Evolutionary conservation across 2,797 vertebrate species (phyloP).

Genomic region (Oryzias sinensis): DNA sequence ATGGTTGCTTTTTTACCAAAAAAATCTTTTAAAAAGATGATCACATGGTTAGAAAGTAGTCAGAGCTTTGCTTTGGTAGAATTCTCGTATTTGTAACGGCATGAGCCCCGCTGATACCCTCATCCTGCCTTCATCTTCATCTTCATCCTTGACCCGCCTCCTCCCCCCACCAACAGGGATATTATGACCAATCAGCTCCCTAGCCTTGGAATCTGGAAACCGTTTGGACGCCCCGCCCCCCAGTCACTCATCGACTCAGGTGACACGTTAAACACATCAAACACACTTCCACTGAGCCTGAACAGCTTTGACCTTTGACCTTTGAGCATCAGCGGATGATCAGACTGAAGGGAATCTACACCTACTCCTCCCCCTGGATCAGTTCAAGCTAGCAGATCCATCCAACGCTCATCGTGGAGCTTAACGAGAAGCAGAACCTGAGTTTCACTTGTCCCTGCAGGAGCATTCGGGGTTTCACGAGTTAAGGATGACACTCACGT

Average conservation of each 20-base stretch:
- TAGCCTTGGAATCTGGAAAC: constrained; percentile 54
- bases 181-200: constrained; percentile 43
- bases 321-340: background rate
- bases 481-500: background rate
- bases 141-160: constrained; percentile 50
- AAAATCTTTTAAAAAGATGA: too few species aligned
- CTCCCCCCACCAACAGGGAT: constrained; percentile 21
- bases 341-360: background rate
- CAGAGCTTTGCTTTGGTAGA: too few species aligned
- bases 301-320: constrained; percentile 47
- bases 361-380: too few species aligned
- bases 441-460: too few species aligned
- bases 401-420: too few species aligned
- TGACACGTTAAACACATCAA: constrained; percentile 36
- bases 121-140: background rate
- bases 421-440: too few species aligned
- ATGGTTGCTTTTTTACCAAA: too few species aligned
- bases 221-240: constrained; percentile 43
- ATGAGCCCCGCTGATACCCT: background rate
- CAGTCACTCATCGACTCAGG: constrained; percentile 46
- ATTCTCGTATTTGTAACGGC: too few species aligned
- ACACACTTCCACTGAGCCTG: constrained; percentile 5
- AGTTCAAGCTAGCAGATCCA: background rate
- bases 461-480: too few species aligned
- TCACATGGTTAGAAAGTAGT: too few species aligned